Base-by-base conservation (phyloP, 2,113 vertebrate genomes). In the Symphodus melops region DNA sequence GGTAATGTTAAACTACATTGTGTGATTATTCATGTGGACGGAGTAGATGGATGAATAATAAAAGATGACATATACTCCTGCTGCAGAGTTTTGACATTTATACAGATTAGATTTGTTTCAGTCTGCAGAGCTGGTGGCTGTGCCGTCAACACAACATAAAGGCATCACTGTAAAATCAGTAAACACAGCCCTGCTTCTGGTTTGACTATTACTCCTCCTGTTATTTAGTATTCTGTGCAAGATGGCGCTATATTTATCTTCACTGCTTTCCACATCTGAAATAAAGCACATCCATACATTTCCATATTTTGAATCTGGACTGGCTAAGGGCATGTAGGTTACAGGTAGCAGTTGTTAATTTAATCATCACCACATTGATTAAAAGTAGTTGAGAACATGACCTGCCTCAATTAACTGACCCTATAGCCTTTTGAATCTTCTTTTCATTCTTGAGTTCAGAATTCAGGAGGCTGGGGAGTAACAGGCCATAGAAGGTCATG, bases 131-230 rank as follows among this genome's bases (percentile, higher is more conserved):
- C 28, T 39, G 44, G 65, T 8, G 61, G 25, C 39, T 63, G 53
- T 1, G 20, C 61, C 7, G 16, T 58, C 57, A 60, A 39, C 25
- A 10, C 46, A 72, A 51, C 61, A 79, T 64, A 65, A 54, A 70
- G 52, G 1, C 55, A 28, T 77, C 72, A 72, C 42, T 52, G 66
- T 49, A 75, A 10, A 60, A 51, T 64, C 64, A 20, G 36, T 55
- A 67, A 84, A 82, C 55, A 66, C 70, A n/a, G 13, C 65, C 17
- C 36, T 19, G n/a, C 39, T 72, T 42, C 44, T 53, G 19, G 60
- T 68, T 28, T 17, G 56, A 33, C 23, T 44, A 64, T 63, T 66
- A 68, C 72, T 73, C 72, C 54, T 6, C 4, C 33, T n/a, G n/a
- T 10, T 12, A 58, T 72, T 46, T 59, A 17, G 21, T 48, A 28